phyloP scores from a whole-genome alignment of 2,113 vertebrate genomes.

The Dascyllus trimaculatus region DNA sequence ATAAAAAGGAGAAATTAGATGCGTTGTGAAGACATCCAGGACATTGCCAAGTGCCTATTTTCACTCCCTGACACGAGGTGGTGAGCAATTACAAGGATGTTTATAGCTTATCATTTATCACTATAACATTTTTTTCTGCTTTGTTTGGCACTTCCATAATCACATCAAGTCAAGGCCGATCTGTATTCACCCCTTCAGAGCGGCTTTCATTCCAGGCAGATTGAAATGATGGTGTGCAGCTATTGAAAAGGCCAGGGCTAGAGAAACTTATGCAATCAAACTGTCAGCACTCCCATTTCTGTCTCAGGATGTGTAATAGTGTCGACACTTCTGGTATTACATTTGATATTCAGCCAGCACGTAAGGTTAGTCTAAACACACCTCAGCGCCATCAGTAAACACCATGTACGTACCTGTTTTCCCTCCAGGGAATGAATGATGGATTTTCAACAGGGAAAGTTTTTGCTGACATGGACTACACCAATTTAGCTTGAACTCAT shows the following conservation, averaged over 20 bases:
- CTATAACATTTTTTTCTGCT: slow-evolving; percentile 16
- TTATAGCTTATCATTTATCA: slow-evolving; percentile 62
- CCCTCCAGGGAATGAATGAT: slow-evolving; percentile 6
- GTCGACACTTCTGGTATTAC: slow-evolving; percentile 31
- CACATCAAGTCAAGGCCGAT: slow-evolving; percentile 54
- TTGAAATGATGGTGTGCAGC: slow-evolving; percentile 60
- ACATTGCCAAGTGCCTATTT: slow-evolving; percentile 50
- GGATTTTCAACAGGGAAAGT: slow-evolving; percentile 4
- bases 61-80: slow-evolving; percentile 26
- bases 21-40: slow-evolving; percentile 41
- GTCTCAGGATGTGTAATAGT: slow-evolving; percentile 22
- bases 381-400: slow-evolving; percentile 22
- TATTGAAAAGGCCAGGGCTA: slow-evolving; percentile 42
- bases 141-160: slow-evolving; percentile 56
- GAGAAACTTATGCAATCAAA: slow-evolving; percentile 63
- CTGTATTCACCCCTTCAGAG: slow-evolving; percentile 57
- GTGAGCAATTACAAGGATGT: slow-evolving; percentile 65
- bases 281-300: slow-evolving; percentile 58
- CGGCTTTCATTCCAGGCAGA: slow-evolving; percentile 51
- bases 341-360: slow-evolving; percentile 46
- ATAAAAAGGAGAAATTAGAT: slow-evolving; percentile 63
- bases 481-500: slow-evolving; percentile 3
- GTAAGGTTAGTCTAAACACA: slow-evolving; percentile 34
- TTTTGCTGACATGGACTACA: slow-evolving; percentile 2
- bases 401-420: slow-evolving; percentile 1